Evolutionary conservation across 2,113 vertebrate species (phyloP).

Genomic region (Neogobius melanostomus): DNA sequence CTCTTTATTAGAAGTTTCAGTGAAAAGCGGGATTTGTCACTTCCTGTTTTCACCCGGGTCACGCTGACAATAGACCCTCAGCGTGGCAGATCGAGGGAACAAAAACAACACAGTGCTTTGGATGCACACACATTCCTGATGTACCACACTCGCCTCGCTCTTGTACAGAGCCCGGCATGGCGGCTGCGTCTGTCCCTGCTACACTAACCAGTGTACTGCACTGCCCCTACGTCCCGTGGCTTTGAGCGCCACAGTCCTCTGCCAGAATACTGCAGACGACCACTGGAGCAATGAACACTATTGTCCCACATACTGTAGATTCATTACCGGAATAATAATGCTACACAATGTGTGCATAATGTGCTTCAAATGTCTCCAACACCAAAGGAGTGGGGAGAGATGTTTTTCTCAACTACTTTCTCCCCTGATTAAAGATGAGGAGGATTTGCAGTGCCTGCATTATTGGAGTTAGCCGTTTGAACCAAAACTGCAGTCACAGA

Average conservation of each 20-base stretch:
- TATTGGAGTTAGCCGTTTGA: conserved; percentile 36
- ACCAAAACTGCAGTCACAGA: conserved; percentile 26
- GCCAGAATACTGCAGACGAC: conserved; percentile 40
- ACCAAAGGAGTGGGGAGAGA: conserved; percentile 50
- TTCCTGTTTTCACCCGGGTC: conserved; percentile 28
- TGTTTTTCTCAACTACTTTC: conserved; percentile 31
- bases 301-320: conserved; percentile 57
- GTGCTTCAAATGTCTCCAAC: conserved; percentile 32
- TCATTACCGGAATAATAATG: conserved; percentile 64
- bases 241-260: conserved; percentile 45
- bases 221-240: conserved; percentile 32
- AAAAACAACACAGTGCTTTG: conserved; percentile 10
- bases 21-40: conserved; percentile 33
- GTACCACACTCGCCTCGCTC: conserved; percentile 14
- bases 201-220: conserved; percentile 31
- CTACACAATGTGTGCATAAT: conserved; percentile 4
- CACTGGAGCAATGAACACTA: conserved; percentile 58
- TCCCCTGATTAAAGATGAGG: conserved; percentile 37
- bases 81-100: conserved; percentile 11
- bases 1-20: conserved; percentile 5
- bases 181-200: neutral
- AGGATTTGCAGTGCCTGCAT: conserved; percentile 26
- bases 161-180: conserved; percentile 6
- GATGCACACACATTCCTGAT: conserved; percentile 25
- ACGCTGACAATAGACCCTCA: conserved; percentile 7